These are phyloP conservation scores for Spodoptera picta DNA, from an alignment of 2,888 invertebrate genomes.

Conservation along the genomic window DNA sequence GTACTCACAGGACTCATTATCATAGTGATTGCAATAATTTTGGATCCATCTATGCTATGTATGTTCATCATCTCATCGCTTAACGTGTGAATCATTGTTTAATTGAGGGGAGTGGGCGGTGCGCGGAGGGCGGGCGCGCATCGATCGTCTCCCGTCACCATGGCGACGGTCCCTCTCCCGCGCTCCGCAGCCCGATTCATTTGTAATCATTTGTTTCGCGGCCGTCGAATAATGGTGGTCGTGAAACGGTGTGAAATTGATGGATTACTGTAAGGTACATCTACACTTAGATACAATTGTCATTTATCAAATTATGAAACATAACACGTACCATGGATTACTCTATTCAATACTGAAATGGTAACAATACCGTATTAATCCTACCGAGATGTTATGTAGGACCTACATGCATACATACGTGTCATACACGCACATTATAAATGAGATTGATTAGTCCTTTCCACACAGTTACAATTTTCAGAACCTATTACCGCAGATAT, in stretches of 20 bases:
- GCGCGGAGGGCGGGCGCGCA: slow-evolving; percentile 69
- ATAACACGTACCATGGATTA: slow-evolving; percentile 16
- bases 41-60: slow-evolving; percentile 58
- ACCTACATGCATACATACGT: background rate
- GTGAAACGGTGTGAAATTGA: slow-evolving; percentile 83
- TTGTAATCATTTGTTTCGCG: slow-evolving; percentile 88
- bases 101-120: slow-evolving; percentile 77
- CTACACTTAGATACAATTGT: slow-evolving; percentile 58
- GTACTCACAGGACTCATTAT: background rate
- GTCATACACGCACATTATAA: background rate
- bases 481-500: too few species aligned
- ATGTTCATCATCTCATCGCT: slow-evolving; percentile 76
- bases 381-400: background rate
- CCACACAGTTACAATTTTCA: too few species aligned
- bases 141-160: slow-evolving; percentile 86
- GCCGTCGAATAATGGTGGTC: slow-evolving; percentile 82
- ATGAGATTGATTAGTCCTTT: too few species aligned
- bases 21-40: slow-evolving; percentile 7
- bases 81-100: slow-evolving; percentile 86
- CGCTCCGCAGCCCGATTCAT: slow-evolving; percentile 77
- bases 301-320: slow-evolving; percentile 55
- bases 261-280: slow-evolving; percentile 71
- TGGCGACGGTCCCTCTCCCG: slow-evolving; percentile 72
- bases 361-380: slow-evolving; percentile 12
- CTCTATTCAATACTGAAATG: slow-evolving; percentile 11